A percentile compares a stretch with the other conserved stretches of the same genome.
Evolutionary conservation across 1,140 invertebrate genomes (phyloP).

Genomic region (Holcopasites calliopsidis): DNA sequence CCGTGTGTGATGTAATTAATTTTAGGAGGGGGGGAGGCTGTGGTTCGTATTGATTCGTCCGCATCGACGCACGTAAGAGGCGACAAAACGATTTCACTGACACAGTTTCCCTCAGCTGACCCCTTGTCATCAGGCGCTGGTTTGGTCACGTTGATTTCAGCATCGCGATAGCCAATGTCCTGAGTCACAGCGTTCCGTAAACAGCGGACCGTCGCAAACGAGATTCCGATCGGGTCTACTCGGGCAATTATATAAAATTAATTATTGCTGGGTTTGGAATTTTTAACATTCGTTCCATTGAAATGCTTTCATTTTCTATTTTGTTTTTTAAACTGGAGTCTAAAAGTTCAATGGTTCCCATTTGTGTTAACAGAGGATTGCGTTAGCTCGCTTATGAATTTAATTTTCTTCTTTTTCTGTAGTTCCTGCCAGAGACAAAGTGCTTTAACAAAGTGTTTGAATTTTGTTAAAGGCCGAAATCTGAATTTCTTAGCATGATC

Average conservation of each 20-base stretch:
- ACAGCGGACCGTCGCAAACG: constrained; percentile 46
- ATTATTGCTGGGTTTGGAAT: too few relatives aligned
- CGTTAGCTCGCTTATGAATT: too few relatives aligned
- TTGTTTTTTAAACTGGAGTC: too few relatives aligned
- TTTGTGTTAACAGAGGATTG: too few relatives aligned
- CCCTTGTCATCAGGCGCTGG: constrained; percentile 33
- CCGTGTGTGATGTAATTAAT: too few relatives aligned
- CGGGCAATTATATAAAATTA: neutral
- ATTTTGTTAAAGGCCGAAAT: constrained; percentile 14
- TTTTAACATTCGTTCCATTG: too few relatives aligned
- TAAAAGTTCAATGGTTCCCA: too few relatives aligned
- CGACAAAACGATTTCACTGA: constrained; percentile 47
- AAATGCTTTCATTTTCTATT: neutral
- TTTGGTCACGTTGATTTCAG: constrained; percentile 45
- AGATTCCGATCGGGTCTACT: constrained; percentile 2
- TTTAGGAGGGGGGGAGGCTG: too few relatives aligned
- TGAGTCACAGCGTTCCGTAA: constrained; percentile 69
- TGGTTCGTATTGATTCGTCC: neutral
- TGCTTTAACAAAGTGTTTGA: neutral
- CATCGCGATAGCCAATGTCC: constrained; percentile 70
- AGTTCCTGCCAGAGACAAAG: too few relatives aligned
- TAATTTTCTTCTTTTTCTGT: neutral
- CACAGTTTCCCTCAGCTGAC: constrained; percentile 30
- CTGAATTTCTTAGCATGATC: constrained; percentile 27
- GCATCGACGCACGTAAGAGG: constrained; percentile 14